These are phyloP conservation scores for Neotoma lepida DNA, from an alignment of 2,113 vertebrate species.

Conservation along the genomic window DNA sequence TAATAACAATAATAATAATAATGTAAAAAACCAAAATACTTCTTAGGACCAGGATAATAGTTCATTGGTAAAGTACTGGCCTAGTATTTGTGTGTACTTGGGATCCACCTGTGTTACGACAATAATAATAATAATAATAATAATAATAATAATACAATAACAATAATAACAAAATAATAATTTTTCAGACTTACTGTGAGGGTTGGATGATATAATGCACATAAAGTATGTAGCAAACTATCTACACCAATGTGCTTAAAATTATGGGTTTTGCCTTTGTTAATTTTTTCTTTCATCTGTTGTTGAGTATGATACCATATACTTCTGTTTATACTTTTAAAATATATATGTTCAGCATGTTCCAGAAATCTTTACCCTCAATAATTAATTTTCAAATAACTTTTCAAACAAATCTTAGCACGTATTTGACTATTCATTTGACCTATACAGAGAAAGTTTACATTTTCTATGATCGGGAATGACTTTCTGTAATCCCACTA, in stretches of 20 bases:
- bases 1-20: neutral
- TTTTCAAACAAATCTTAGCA: slow-evolving; percentile 15
- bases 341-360: neutral
- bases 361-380: slow-evolving; percentile 53
- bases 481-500: slow-evolving; percentile 19
- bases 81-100: neutral
- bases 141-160: neutral
- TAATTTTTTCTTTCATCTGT: slow-evolving; percentile 40
- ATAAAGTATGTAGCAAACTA: slow-evolving; percentile 11
- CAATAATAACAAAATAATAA: neutral
- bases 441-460: slow-evolving; percentile 51
- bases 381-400: slow-evolving; percentile 38
- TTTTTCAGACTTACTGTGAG: neutral
- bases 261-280: slow-evolving; percentile 30
- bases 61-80: neutral
- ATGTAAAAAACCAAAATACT: neutral
- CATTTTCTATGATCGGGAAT: slow-evolving; percentile 38
- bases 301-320: slow-evolving; percentile 13
- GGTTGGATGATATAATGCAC: slow-evolving; percentile 1
- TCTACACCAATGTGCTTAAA: neutral
- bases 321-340: slow-evolving; percentile 11
- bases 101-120: too few relatives aligned
- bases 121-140: neutral
- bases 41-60: neutral
- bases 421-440: slow-evolving; percentile 41